Conservation (phyloP, 2,888 invertebrate species). For the Steinernema carpocapsae region DNA sequence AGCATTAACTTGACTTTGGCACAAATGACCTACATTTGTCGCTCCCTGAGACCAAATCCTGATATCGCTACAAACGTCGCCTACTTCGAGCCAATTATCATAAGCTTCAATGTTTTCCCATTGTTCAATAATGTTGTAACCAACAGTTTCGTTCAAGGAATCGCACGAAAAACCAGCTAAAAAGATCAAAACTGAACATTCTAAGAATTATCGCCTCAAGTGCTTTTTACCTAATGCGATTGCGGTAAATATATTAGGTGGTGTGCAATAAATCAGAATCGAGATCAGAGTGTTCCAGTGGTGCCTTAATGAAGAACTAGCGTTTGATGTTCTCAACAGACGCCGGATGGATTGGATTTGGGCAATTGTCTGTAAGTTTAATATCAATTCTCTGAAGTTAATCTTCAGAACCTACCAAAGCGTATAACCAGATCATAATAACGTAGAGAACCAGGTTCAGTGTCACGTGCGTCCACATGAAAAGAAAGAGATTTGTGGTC, state of each 20-base stretch:
- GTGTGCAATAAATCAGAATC: conserved; percentile 17
- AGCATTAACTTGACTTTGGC: not conserved
- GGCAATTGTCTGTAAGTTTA: not conserved
- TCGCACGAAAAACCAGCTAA: conserved; percentile 16
- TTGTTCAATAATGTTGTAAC: not conserved
- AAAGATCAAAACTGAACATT: no score
- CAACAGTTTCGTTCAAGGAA: not conserved
- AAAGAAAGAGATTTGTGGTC: not conserved
- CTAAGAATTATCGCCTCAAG: no score
- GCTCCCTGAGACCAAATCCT: conserved; percentile 7
- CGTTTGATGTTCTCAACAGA: not conserved
- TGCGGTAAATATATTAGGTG: not conserved
- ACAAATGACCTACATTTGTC: not conserved
- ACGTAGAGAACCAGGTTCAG: not conserved
- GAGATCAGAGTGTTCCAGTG: not conserved
- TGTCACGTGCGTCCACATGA: not conserved
- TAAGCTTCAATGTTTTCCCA: not conserved
- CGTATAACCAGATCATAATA: not conserved
- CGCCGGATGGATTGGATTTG: conserved; percentile 23
- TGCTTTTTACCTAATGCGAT: not conserved
- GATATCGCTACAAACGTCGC: conserved; percentile 4
- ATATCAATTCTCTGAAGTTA: not conserved
- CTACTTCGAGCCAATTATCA: not conserved
- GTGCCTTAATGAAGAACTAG: not conserved
- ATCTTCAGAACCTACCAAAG: not conserved